A percentile compares a stretch with the other conserved stretches of the same genome.
These are phyloP conservation scores for Hippoglossus stenolepis DNA, from an alignment of 2,113 vertebrate species.

Conservation along the genomic window DNA sequence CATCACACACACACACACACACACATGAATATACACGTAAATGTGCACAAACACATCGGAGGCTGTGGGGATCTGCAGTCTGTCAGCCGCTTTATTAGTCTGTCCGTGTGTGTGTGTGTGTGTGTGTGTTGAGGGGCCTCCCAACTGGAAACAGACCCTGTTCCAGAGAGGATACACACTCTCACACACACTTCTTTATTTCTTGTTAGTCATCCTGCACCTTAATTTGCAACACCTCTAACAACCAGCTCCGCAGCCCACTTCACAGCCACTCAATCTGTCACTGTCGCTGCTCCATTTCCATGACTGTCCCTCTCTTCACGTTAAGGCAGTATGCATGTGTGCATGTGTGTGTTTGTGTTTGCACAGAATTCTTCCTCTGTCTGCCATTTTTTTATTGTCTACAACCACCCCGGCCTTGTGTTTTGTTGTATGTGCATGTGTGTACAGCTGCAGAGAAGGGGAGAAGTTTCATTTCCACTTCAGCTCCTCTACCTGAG, in stretches of 20 bases:
- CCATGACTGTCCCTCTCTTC: conserved; percentile 45
- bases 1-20: conserved; percentile 60
- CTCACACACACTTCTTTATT: conserved; percentile 78
- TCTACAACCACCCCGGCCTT: conserved; percentile 31
- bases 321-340: conserved; percentile 9
- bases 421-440: conserved; percentile 44
- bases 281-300: conserved; percentile 68
- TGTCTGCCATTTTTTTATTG: conserved; percentile 53
- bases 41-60: conserved; percentile 56
- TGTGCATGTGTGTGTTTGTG: conserved; percentile 5
- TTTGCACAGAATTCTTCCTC: conserved; percentile 34
- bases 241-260: conserved; percentile 68
- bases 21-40: conserved; percentile 17
- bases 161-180: conserved; percentile 73
- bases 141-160: conserved; percentile 70
- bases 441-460: conserved; percentile 47
- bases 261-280: conserved; percentile 78
- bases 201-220: conserved; percentile 70
- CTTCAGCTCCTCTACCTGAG: conserved; percentile 22
- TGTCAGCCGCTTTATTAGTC: conserved; percentile 80
- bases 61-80: conserved; percentile 74
- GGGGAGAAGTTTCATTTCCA: conserved; percentile 56
- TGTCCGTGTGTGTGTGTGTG: conserved; percentile 27
- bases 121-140: conserved; percentile 63
- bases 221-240: conserved; percentile 81